These are phyloP conservation scores for Saxicola maurus DNA, from an alignment of 2,797 vertebrate species.

Conservation along the genomic window DNA sequence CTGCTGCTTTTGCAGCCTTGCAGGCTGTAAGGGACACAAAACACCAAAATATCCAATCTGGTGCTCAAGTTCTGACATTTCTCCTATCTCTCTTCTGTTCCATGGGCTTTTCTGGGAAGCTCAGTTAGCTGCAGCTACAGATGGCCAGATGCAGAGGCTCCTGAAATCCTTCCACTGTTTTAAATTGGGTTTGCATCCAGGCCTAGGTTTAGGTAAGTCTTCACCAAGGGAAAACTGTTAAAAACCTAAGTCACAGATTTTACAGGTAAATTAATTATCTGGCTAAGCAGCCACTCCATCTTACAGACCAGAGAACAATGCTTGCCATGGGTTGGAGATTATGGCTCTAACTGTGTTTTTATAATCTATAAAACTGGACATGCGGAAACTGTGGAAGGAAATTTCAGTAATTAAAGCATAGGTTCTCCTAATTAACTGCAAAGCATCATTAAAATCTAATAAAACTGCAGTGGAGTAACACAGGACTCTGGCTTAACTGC, in stretches of 20 bases:
- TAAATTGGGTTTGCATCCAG: not conserved
- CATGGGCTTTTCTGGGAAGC: not conserved
- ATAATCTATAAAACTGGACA: constrained; percentile 59
- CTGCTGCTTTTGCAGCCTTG: not conserved
- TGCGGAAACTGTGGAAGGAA: constrained; percentile 50
- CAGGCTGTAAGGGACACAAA: not conserved
- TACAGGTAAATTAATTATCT: constrained; percentile 32
- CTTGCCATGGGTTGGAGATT: constrained; percentile 27
- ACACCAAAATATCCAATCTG: not conserved
- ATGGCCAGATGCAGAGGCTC: not conserved
- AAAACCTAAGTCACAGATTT: constrained; percentile 23
- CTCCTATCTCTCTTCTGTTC: not conserved
- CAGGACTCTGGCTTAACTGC: constrained; percentile 19
- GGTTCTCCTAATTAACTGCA: constrained; percentile 60
- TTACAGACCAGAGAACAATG: constrained; percentile 24
- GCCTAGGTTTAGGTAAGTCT: not conserved
- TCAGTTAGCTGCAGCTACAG: not conserved
- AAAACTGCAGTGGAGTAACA: constrained; percentile 12
- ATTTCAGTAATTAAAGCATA: constrained; percentile 54
- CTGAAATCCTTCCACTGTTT: constrained; percentile 13
- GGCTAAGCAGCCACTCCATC: constrained; percentile 18
- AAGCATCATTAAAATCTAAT: constrained; percentile 58
- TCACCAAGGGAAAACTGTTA: constrained; percentile 24
- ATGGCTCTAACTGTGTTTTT: constrained; percentile 44
- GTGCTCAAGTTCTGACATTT: not conserved